Conservation (phyloP, 2,888 invertebrate genomes). For the Himalopsyche japonica region DNA sequence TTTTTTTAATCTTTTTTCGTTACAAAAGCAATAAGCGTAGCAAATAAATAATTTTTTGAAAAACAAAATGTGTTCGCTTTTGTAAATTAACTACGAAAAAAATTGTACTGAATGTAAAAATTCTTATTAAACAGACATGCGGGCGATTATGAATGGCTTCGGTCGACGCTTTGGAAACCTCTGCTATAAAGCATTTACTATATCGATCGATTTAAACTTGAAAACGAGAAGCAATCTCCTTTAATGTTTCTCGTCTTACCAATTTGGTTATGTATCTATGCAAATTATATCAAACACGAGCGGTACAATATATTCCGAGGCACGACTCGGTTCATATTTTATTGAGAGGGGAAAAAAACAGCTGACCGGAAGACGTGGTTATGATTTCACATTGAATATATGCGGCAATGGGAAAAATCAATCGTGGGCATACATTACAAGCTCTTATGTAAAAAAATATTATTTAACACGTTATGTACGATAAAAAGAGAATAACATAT, state of each 20-base stretch:
- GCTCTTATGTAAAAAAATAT: not conserved
- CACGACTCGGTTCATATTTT: not conserved
- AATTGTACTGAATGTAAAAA: no score
- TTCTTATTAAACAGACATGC: no score
- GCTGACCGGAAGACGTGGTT: not conserved
- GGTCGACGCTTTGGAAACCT: no score
- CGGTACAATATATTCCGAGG: not conserved
- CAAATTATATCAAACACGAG: not conserved
- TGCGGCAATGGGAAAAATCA: not conserved
- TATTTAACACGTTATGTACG: not conserved
- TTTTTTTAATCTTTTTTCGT: no score
- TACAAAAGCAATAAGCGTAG: no score
- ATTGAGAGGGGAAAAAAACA: not conserved
- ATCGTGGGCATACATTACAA: not conserved
- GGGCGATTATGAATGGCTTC: no score
- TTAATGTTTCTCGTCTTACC: not conserved
- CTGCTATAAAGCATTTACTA: not conserved
- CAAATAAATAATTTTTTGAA: no score
- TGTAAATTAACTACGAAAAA: no score
- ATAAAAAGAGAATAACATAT: not conserved
- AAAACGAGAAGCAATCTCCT: not conserved
- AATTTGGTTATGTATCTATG: not conserved
- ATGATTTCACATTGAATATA: not conserved
- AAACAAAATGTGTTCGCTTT: no score
- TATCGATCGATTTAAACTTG: not conserved